Base-by-base conservation (phyloP, 1,140 invertebrate genomes). In the Saxidomus purpurata region DNA sequence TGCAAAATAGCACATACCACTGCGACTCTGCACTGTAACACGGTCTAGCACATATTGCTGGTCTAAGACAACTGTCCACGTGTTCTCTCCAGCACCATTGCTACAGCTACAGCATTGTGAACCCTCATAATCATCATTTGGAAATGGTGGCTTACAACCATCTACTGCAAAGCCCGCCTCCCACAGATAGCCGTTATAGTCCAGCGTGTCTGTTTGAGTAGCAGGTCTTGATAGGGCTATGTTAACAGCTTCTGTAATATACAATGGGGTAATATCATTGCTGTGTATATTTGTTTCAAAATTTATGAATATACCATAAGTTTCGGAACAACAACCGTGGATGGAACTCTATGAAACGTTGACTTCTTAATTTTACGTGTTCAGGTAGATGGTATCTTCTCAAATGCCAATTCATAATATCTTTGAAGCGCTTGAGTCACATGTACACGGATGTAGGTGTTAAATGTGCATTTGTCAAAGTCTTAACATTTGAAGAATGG, bases 91-190 rank as follows among this genome's bases (percentile, higher is more conserved):
- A 0, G 1, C 31, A 38, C 31, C 69, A n/a, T 36, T 25, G 36
- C 67, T 76, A 19, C 83, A 40, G 36, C 83, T 74, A 59, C 83
- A 86, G 34, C 83, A 76, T 47, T 43, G 67, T n/a, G 67, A 55
- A 47, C 36, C 49, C 67, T 86, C 83, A 22, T 52, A 43, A 52
- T 86, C 69, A 17, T 52, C 25, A n/a, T 59, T n/a, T 22, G 40
- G 52, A 25, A 61, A 31, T 4, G 81, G 55, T 36, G 43, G 47
- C 25, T 34, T 49, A 59, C 83, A 76, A 9, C 69, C 69, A 63
- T 86, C 83, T 9, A 86, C 83, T 4, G 83, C 83, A 22, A 86
- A 22, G 55, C 49, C 69, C 0, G 83, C n/a, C 15, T 28, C 28
- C 83, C 83, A 86, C 0, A 31, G 1, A 31, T 76, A 86, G 19